These are phyloP conservation scores for Electrophaes corylata DNA, from an alignment of 2,888 invertebrate species.

Conservation along the genomic window DNA sequence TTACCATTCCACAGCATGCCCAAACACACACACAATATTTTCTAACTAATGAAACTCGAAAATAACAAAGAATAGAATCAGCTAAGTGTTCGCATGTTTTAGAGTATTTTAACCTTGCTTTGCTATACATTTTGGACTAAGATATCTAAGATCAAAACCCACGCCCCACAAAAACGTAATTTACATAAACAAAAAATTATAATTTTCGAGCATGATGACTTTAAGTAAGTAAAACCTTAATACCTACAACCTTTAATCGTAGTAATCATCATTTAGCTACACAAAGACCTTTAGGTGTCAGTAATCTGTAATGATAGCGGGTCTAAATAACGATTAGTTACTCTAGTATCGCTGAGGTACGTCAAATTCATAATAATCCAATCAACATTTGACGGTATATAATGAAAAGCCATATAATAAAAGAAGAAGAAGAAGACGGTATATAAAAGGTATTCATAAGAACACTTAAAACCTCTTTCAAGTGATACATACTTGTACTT, in stretches of 20 bases:
- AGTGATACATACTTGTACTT: too few species aligned
- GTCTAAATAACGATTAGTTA: slow-evolving; percentile 37
- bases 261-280: slow-evolving; percentile 37
- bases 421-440: too few species aligned
- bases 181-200: slow-evolving; percentile 11
- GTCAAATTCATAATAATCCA: slow-evolving; percentile 16
- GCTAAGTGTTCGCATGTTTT: neutral
- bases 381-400: slow-evolving; percentile 3
- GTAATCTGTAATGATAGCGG: slow-evolving; percentile 43
- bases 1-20: neutral
- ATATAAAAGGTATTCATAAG: too few species aligned
- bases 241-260: slow-evolving; percentile 25
- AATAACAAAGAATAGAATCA: neutral
- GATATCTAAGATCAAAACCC: neutral
- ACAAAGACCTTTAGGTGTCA: slow-evolving; percentile 31
- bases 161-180: neutral
- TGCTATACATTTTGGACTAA: neutral
- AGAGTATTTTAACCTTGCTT: neutral
- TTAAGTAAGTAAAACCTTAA: slow-evolving; percentile 23
- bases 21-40: neutral
- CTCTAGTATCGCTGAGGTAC: slow-evolving; percentile 11
- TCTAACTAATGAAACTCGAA: neutral
- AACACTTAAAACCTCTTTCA: too few species aligned
- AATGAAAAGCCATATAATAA: neutral
- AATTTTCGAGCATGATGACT: slow-evolving; percentile 21